Evolutionary conservation across 2,888 invertebrate species (phyloP), one percentile per base, ranked within the genome.

Genomic region (Lepidonotus clava): DNA sequence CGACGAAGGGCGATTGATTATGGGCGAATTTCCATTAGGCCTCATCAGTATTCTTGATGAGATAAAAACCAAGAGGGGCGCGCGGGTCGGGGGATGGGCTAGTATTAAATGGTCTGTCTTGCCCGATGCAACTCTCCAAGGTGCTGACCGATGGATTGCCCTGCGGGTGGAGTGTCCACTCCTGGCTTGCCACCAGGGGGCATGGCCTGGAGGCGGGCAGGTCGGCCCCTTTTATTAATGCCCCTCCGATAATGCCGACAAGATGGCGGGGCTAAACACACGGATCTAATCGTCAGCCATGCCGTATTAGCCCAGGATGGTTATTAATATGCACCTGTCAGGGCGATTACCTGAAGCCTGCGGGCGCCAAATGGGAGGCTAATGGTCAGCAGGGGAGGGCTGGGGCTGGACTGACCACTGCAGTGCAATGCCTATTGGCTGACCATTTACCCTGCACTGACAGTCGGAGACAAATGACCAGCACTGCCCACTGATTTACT

Each of bases 241-340:
- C 21, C 24, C 76, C 14, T 36, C 76, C 28, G 40, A 40, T 76
- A 76, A 76, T 76, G 76, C 38, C n/a, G 36, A 76, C 38, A 40
- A 76, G 76, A 40, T 40, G 76, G 76, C 40, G 38, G 38, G 38
- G 21, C 51, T 76, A 24, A 76, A 36, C 76, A 76, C 24, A n/a
- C 38, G 8, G 38, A 76, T 76, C 76, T 76, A 76, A 76, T 76
- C 76, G 76, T 21, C 76, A n/a, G 24, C 76, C 51, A 51, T 51
- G n/a, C n/a, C n/a, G 51, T 51, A 51, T 51, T 51, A n/a, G 51
- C 14, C 51, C 61, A 14, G 11, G 51, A 38, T 38, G 24, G 76
- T 76, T 76, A 76, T 76, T 76, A 76, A 76, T 76, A 76, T 76
- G 38, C 76, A 34, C 76, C 76, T 76, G 76, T 76, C 76, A 76